These are phyloP conservation scores for Cossypha polioptera DNA, from an alignment of 2,797 vertebrate genomes.

Conservation along the genomic window DNA sequence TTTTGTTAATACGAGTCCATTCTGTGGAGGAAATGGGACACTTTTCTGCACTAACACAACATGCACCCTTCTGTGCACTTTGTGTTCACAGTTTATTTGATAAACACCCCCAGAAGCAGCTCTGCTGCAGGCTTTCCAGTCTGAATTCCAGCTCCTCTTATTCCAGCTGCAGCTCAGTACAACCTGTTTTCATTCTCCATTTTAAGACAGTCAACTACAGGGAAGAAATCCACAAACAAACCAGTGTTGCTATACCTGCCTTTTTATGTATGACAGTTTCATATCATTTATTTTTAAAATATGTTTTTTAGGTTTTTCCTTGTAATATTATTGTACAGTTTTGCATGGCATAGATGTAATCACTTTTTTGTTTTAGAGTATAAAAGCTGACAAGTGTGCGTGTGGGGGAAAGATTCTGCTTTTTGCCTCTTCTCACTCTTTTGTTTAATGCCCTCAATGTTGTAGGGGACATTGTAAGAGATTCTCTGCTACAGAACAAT, in stretches of 20 bases:
- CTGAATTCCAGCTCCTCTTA: slow-evolving; percentile 7
- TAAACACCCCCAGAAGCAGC: background rate
- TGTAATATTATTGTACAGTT: slow-evolving; percentile 99
- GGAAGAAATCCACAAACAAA: slow-evolving; percentile 59
- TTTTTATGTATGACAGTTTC: slow-evolving; percentile 87
- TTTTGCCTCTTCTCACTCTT: slow-evolving; percentile 77
- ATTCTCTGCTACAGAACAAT: slow-evolving; percentile 88
- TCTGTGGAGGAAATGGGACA: background rate
- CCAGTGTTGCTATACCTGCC: slow-evolving; percentile 81
- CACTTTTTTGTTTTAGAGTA: slow-evolving; percentile 82
- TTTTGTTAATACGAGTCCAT: background rate
- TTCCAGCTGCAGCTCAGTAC: background rate
- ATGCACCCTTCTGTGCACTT: background rate
- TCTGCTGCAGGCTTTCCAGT: background rate
- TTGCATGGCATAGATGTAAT: slow-evolving; percentile 96
- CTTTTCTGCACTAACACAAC: background rate
- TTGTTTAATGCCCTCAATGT: slow-evolving; percentile 82
- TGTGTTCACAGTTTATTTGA: background rate
- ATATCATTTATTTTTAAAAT: slow-evolving; percentile 85
- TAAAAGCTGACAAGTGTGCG: slow-evolving; percentile 74
- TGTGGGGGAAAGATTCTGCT: slow-evolving; percentile 70
- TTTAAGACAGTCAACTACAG: slow-evolving; percentile 23
- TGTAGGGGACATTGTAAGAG: slow-evolving; percentile 87
- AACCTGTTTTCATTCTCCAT: background rate
- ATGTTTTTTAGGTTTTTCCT: slow-evolving; percentile 81